Percentiles rank a stretch among this genome's conserved stretches.
Evolutionary conservation across 2,888 invertebrate species (phyloP).

Genomic region (Dinocampus coccinellae): DNA sequence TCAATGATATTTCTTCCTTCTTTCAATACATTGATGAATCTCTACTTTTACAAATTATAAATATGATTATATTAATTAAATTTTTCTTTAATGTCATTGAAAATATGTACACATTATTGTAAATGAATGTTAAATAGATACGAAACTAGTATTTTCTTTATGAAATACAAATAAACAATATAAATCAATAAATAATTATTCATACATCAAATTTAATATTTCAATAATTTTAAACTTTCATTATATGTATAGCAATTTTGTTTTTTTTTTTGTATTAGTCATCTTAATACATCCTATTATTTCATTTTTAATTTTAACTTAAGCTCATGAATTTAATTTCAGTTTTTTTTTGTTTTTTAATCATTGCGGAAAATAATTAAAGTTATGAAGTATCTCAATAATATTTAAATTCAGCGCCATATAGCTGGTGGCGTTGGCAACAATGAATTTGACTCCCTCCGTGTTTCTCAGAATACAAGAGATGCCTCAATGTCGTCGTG

Average conservation of each 20-base stretch:
- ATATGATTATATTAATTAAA: background rate
- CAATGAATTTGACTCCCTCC: slow-evolving; percentile 16
- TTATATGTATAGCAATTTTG: too few species aligned
- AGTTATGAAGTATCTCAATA: too few species aligned
- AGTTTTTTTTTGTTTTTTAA: too few species aligned
- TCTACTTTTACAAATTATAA: too few species aligned
- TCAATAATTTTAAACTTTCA: slow-evolving; percentile 51
- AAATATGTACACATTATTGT: slow-evolving; percentile 34
- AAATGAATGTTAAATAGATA: slow-evolving; percentile 38
- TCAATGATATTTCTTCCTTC: too few species aligned
- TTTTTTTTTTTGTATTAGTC: too few species aligned
- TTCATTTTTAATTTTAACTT: too few species aligned
- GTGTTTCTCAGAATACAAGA: slow-evolving; percentile 52
- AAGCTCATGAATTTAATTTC: too few species aligned
- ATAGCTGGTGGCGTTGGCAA: slow-evolving; percentile 30
- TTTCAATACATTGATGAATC: too few species aligned
- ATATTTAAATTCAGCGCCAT: slow-evolving; percentile 41
- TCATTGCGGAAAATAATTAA: background rate
- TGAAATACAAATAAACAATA: slow-evolving; percentile 26
- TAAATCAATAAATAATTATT: slow-evolving; percentile 47
- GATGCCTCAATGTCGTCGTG: slow-evolving; percentile 43
- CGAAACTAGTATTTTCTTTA: slow-evolving; percentile 36
- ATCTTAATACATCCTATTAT: too few species aligned
- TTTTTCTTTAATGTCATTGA: slow-evolving; percentile 23
- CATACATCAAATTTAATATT: slow-evolving; percentile 55